Percentiles rank a stretch among this genome's conserved stretches.
These are phyloP conservation scores for Octonoba sinensis DNA, from an alignment of 2,888 invertebrate species.

Conservation along the genomic window DNA sequence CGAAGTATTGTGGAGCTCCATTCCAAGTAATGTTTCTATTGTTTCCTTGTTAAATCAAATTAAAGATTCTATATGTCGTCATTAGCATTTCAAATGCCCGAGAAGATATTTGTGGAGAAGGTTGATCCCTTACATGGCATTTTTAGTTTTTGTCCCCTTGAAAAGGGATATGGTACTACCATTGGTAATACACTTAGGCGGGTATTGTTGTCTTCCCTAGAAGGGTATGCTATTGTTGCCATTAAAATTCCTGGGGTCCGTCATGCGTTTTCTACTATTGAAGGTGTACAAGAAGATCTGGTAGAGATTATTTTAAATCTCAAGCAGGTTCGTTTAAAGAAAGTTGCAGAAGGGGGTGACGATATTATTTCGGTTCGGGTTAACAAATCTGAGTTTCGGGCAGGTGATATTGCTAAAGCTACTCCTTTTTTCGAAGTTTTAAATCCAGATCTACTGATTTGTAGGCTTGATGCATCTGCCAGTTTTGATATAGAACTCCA, in stretches of 20 bases:
- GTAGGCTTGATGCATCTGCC: neutral
- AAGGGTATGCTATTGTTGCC: neutral
- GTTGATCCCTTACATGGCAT: too few species aligned
- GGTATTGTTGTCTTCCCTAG: neutral
- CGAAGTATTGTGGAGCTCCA: too few species aligned
- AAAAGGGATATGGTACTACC: neutral
- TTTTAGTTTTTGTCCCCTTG: too few species aligned
- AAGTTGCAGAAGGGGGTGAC: neutral
- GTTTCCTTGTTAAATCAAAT: too few species aligned
- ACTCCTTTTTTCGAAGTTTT: neutral
- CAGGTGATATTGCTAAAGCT: too few species aligned
- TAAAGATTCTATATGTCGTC: too few species aligned
- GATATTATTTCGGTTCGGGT: too few species aligned
- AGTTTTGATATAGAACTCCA: neutral
- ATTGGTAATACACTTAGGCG: neutral
- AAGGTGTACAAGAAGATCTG: neutral
- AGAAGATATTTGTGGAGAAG: too few species aligned
- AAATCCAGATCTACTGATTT: neutral
- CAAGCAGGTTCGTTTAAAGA: neutral
- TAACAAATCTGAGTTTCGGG: too few species aligned
- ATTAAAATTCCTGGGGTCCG: neutral
- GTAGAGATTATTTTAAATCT: neutral
- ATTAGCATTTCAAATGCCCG: too few species aligned
- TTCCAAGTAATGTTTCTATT: too few species aligned
- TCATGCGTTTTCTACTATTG: neutral